Percentiles rank a stretch among this genome's conserved stretches.
Evolutionary conservation across 1,140 invertebrate species (phyloP).

Genomic region (Protaetia brevitarsis): DNA sequence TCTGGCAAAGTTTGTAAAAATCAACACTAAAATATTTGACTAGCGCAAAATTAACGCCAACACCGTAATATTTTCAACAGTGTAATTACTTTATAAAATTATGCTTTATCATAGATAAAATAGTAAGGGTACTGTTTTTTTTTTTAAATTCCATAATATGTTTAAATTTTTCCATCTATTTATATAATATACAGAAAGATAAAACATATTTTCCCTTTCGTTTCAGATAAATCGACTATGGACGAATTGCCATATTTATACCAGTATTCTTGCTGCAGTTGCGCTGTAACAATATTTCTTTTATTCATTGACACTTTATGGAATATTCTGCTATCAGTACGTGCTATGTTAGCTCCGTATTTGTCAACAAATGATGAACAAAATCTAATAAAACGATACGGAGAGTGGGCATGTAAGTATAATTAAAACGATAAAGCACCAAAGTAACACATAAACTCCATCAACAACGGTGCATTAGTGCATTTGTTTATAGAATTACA

Average conservation of each 20-base stretch:
- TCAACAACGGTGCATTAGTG: not conserved
- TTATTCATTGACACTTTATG: conserved; percentile 11
- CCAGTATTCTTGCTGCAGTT: not conserved
- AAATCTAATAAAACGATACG: conserved; percentile 3
- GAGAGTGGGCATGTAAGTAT: conserved; percentile 17
- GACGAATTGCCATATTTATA: conserved; percentile 9
- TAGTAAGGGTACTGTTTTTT: too few species aligned
- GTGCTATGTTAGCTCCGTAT: conserved; percentile 10
- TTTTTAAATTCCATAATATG: too few species aligned
- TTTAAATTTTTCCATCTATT: not conserved
- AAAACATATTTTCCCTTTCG: not conserved
- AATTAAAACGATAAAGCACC: not conserved
- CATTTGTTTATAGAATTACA: too few species aligned
- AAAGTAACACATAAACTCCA: not conserved
- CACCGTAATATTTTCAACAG: too few species aligned
- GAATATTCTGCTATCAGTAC: conserved; percentile 6
- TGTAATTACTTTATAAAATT: too few species aligned
- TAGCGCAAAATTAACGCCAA: too few species aligned
- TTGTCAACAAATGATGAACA: not conserved
- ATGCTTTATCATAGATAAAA: too few species aligned
- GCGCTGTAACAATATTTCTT: not conserved
- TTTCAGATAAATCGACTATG: not conserved
- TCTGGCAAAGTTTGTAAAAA: too few species aligned
- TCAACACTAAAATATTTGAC: too few species aligned
- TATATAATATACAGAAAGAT: not conserved